Conservation (phyloP, 1,140 invertebrate species). For the Bathynomus jamesi region DNA sequence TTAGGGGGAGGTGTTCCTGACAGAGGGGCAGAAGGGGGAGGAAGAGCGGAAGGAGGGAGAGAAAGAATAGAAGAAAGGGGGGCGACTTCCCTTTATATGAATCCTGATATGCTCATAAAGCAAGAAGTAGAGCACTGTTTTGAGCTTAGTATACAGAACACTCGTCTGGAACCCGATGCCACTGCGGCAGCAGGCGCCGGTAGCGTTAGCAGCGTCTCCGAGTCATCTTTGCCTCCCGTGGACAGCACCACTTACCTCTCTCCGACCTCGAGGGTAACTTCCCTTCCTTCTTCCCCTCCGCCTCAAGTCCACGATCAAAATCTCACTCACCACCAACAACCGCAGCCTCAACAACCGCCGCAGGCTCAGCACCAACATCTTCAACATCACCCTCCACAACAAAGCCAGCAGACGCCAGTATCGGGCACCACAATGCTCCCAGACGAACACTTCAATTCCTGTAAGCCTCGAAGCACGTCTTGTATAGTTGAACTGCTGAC, state of each 20-base stretch:
- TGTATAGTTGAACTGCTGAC: no score
- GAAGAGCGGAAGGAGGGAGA: background rate
- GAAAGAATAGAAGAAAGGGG: background rate
- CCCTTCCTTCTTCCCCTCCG: background rate
- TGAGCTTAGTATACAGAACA: background rate
- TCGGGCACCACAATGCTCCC: background rate
- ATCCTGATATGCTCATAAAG: background rate
- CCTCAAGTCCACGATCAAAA: background rate
- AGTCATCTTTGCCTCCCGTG: background rate
- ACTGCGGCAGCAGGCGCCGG: background rate
- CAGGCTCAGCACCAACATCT: constrained; percentile 22
- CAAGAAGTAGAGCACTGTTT: background rate
- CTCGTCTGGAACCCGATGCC: background rate
- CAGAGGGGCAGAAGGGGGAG: background rate
- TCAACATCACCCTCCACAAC: constrained; percentile 26
- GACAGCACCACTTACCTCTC: background rate
- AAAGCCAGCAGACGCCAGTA: constrained; percentile 20
- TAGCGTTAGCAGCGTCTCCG: background rate
- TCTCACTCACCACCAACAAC: constrained; percentile 15
- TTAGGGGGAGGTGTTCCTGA: background rate
- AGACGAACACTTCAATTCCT: background rate
- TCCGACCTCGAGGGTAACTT: background rate
- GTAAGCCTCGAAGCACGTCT: background rate
- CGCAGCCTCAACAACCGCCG: constrained; percentile 20
- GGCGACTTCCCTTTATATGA: background rate